phyloP scores from a whole-genome alignment of 2,888 invertebrate genomes.

The Cataglyphis cursor region DNA sequence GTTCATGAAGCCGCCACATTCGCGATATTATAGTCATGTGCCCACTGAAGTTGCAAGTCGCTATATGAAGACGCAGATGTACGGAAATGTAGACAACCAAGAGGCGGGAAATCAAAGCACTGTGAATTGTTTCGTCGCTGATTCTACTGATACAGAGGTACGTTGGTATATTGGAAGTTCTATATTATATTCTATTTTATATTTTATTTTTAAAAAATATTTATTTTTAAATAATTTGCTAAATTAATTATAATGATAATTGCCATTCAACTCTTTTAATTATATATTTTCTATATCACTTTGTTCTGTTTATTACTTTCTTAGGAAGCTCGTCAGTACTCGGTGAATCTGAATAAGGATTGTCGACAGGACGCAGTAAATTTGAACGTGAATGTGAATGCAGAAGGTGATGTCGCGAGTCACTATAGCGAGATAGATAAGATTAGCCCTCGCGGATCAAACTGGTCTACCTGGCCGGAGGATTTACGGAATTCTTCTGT shows the following conservation, averaged over 20 bases:
- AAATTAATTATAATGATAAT: neutral
- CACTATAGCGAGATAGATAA: slow-evolving; percentile 84
- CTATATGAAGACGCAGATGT: slow-evolving; percentile 77
- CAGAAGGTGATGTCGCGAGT: slow-evolving; percentile 69
- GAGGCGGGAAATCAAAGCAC: slow-evolving; percentile 59
- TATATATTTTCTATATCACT: neutral
- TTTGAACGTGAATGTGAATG: slow-evolving; percentile 78
- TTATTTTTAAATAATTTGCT: neutral
- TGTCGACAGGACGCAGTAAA: slow-evolving; percentile 79
- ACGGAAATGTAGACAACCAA: slow-evolving; percentile 80
- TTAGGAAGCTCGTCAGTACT: slow-evolving; percentile 68
- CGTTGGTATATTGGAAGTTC: slow-evolving; percentile 15
- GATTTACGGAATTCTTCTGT: slow-evolving; percentile 76
- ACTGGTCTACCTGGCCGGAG: slow-evolving; percentile 82
- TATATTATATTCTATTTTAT: no score
- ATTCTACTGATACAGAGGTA: slow-evolving; percentile 62
- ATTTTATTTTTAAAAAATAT: neutral
- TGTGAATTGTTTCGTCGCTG: slow-evolving; percentile 63
- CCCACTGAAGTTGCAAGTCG: slow-evolving; percentile 80
- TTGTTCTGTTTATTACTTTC: neutral
- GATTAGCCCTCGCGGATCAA: slow-evolving; percentile 68
- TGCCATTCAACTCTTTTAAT: neutral
- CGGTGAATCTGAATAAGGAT: slow-evolving; percentile 79
- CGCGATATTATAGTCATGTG: slow-evolving; percentile 86
- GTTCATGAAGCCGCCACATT: slow-evolving; percentile 82